Base-by-base conservation (phyloP, 64 coral and sea anemone genomes). In the Actinia tenebrosa region DNA sequence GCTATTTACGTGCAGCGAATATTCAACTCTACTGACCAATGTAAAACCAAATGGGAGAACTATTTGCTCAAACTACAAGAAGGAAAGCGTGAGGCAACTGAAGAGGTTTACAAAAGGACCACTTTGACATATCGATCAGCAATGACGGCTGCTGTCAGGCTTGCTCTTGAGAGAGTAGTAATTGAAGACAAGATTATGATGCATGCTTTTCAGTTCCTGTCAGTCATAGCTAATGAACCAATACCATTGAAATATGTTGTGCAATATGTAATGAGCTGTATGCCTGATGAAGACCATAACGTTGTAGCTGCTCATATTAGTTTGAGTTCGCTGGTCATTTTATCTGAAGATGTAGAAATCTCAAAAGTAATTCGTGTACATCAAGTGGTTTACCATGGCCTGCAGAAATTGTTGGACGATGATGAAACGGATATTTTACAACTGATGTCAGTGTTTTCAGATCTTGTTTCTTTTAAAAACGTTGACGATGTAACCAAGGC, bases 191-290 rank as follows among this genome's bases (percentile, higher is more conserved):
- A 80, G 26, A 58, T 80, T 44, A 83, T 89, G 80, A 52, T 69
- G 16, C 45, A 89, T 58, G 80, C 88, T 26, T 89, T 89, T 83
- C 88, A 64, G 78, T 89, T 89, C 64, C n/a, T 89, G 44, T 88
- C 87, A 22, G 22, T 43, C 19, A 88, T 88, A 46, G 72, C 75
- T 60, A 22, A 68, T 17, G 87, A 89, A 17, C 88, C 88, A n/a
- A 89, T 89, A 10, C 20, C 78, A 19, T 22, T 89, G 46, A 37
- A 69, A 66, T 82, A 83, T 83, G 88, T 53, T 56, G 71, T 88
- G 42, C 22, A 23, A 20, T 88, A 88, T 42, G 86, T 80, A 10
- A 58, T 45, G 5, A 1, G 58, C 10, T 88, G 47, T 60, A 80
- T 88, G 53, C 25, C 69, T 59, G 69, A 88, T 56, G 69, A 88